Evolutionary conservation across 1,140 invertebrate genomes (phyloP).

Genomic region (Apolygus lucorum): DNA sequence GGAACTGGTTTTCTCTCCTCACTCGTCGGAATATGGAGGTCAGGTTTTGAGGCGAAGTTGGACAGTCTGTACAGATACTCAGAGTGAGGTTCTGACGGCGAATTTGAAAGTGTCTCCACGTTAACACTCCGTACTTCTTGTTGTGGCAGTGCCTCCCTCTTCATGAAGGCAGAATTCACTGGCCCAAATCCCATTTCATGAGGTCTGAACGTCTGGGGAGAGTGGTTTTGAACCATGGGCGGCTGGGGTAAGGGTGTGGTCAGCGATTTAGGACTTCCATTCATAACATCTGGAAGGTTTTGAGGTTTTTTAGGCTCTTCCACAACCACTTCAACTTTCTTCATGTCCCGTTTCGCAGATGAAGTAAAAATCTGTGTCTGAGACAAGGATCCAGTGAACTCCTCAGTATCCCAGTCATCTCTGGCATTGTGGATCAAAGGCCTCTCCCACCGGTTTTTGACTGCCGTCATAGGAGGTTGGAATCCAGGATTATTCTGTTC

Average conservation of each 20-base stretch:
- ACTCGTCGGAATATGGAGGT: background rate
- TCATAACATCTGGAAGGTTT: background rate
- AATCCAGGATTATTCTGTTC: background rate
- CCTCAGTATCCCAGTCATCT: conserved; percentile 20
- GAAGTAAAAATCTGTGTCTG: conserved; percentile 14
- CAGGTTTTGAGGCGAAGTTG: background rate
- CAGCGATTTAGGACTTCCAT: background rate
- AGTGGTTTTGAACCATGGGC: background rate
- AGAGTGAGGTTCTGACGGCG: background rate
- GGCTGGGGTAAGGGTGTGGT: background rate
- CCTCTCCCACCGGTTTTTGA: background rate
- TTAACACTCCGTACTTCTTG: background rate
- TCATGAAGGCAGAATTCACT: background rate
- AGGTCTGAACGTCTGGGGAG: background rate
- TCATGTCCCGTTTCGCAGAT: background rate
- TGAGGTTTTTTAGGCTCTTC: background rate
- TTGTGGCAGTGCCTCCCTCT: background rate
- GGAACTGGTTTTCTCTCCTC: background rate
- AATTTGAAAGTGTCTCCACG: background rate
- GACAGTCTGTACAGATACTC: background rate
- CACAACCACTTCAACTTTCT: background rate
- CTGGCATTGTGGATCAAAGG: background rate
- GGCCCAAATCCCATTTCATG: background rate
- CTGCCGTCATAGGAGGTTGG: background rate
- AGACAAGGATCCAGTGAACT: conserved; percentile 17